Percentiles rank a stretch among this genome's conserved stretches.
phyloP scores from a whole-genome alignment of 2,113 vertebrate species.

The Eurypyga helias region DNA sequence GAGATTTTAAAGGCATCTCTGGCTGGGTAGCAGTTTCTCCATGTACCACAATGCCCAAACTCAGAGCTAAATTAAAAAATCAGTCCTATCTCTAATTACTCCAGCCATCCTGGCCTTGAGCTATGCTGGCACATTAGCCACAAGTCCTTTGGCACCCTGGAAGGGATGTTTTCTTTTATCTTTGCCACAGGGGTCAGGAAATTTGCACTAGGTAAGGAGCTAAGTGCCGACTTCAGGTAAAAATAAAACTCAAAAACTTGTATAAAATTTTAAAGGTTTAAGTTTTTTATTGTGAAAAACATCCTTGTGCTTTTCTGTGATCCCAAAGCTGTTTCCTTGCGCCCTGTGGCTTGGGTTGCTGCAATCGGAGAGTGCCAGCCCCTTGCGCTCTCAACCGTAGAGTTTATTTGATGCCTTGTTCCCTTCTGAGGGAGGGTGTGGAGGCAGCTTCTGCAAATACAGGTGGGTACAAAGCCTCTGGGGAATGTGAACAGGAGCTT shows the following conservation, averaged over 20 bases:
- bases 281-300: background rate
- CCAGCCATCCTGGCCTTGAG: background rate
- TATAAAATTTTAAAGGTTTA: background rate
- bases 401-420: background rate
- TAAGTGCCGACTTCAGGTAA: background rate
- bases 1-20: background rate
- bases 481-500: background rate
- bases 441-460: background rate
- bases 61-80: background rate
- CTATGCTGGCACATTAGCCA: background rate
- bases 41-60: background rate
- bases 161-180: background rate
- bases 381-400: background rate
- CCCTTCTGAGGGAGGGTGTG: background rate
- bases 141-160: background rate
- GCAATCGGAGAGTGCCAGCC: rapidly evolving
- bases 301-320: background rate
- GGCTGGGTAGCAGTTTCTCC: background rate
- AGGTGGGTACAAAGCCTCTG: background rate
- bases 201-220: background rate
- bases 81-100: background rate
- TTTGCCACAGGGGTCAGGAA: background rate
- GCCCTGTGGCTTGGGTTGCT: background rate
- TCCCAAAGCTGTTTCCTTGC: background rate
- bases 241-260: background rate